Percentiles rank a stretch among this genome's conserved stretches.
Conservation (phyloP, 2,888 invertebrate species). For the Abrostola triplasia region DNA sequence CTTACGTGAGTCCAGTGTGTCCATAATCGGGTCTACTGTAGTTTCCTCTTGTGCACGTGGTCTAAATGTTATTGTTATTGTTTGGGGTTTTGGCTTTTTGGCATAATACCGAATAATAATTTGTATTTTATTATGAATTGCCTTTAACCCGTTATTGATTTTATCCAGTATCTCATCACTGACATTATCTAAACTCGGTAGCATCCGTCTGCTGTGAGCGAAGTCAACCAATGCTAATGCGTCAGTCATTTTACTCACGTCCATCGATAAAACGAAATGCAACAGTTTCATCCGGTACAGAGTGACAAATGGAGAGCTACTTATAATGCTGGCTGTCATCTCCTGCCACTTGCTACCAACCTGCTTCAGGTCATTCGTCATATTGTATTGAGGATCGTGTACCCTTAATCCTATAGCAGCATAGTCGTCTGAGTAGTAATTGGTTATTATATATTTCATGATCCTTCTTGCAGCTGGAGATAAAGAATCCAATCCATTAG, state of each 20-base stretch:
- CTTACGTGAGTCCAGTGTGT: slow-evolving; percentile 13
- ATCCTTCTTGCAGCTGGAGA: slow-evolving; percentile 62
- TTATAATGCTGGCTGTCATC: slow-evolving; percentile 52
- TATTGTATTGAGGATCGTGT: slow-evolving; percentile 62
- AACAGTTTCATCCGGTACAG: slow-evolving; percentile 70
- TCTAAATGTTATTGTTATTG: neutral
- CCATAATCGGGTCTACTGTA: slow-evolving; percentile 7
- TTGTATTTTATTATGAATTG: slow-evolving; percentile 59
- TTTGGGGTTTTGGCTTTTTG: slow-evolving; percentile 9
- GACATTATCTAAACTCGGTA: slow-evolving; percentile 50
- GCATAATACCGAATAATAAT: slow-evolving; percentile 50
- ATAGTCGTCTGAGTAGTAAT: slow-evolving; percentile 59
- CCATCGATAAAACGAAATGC: slow-evolving; percentile 64
- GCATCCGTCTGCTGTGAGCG: slow-evolving; percentile 66
- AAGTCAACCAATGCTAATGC: slow-evolving; percentile 63
- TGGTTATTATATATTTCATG: slow-evolving; percentile 65
- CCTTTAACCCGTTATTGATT: slow-evolving; percentile 58
- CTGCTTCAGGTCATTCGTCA: slow-evolving; percentile 62
- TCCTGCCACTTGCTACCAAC: slow-evolving; percentile 68
- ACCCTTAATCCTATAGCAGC: slow-evolving; percentile 45
- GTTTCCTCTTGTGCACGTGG: neutral
- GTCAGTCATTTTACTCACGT: slow-evolving; percentile 70
- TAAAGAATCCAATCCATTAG: slow-evolving; percentile 60
- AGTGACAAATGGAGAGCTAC: slow-evolving; percentile 56
- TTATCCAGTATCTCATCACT: slow-evolving; percentile 56